Conservation (phyloP, 2,797 vertebrate species). For the Sparus aurata region DNA sequence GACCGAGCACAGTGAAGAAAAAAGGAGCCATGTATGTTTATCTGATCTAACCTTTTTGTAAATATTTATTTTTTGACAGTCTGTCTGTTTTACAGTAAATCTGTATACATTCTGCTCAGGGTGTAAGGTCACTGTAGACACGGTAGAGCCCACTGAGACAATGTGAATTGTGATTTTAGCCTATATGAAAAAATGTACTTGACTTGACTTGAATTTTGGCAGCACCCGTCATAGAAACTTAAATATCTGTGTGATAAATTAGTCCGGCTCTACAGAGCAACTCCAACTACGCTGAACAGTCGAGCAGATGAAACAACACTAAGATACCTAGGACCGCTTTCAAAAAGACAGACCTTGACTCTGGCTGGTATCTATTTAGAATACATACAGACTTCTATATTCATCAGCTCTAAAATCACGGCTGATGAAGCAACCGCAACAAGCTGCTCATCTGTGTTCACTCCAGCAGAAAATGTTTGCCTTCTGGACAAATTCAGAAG, state of each 20-base stretch:
- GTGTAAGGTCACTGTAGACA: too few relatives aligned
- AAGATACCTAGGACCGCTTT: background rate
- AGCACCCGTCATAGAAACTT: background rate
- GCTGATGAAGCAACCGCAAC: background rate
- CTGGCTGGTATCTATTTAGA: background rate
- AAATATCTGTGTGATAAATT: background rate
- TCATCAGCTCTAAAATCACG: background rate
- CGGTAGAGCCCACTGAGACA: too few relatives aligned
- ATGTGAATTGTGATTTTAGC: too few relatives aligned
- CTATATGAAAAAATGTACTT: too few relatives aligned
- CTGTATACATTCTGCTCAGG: too few relatives aligned
- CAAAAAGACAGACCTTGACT: background rate
- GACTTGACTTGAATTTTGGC: background rate
- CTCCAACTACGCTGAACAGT: background rate
- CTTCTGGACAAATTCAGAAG: background rate
- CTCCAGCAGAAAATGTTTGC: background rate
- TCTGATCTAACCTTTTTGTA: background rate
- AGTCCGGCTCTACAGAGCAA: background rate
- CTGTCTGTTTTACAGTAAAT: too few relatives aligned
- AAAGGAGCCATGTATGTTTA: background rate
- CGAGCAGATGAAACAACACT: background rate
- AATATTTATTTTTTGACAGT: background rate
- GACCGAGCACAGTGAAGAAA: background rate
- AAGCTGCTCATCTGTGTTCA: background rate
- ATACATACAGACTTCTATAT: background rate